Evolutionary conservation across 2,888 invertebrate genomes (phyloP), one percentile per base, ranked within the genome.

Genomic region (Ischnura elegans): DNA sequence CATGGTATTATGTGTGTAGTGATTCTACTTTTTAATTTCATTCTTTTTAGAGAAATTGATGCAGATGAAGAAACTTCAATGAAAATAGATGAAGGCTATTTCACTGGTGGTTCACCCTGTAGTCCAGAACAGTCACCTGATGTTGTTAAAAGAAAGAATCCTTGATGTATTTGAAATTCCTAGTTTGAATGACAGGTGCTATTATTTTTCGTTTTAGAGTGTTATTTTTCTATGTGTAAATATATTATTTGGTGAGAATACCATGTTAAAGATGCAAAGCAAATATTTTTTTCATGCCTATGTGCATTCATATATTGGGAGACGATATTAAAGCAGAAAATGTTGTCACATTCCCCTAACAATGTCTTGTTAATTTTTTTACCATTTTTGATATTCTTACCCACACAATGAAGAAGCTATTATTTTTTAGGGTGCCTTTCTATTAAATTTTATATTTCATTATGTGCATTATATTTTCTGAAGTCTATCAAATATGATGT

Each of bases 31-130:
- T 13, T 76, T 76, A 61, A 36, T 21, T 55, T 51, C 55, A 36
- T 4, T 45, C 45, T 45, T 61, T 61, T 4, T 42, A 90, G 90
- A 61, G 66, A 45, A 90, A 61, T 61, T 19, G 61, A 90, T 43
- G 61, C 43, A 3, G 43, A n/a, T 25, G n/a, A 90, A 61, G 90
- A 90, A 61, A 43, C 61, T 43, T 66, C 61, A 43, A 90, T 61
- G 90, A 76, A 76, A 42, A 10, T 61, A 45, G 90, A 90, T 61
- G 43, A n/a, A n/a, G 90, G 90, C 0, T 90, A 90, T 45, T 90
- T 43, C 2, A 90, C 90, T n/a, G 43, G 61, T 43, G 61, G 90
- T 61, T n/a, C 90, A 43, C n/a, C 61, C 0, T 61, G 61, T 90
- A 90, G 90, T 43, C 19, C 90, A 43, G 90, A 90, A 13, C 21